These are phyloP conservation scores for Todus mexicanus DNA, from an alignment of 2,797 vertebrate genomes.

Conservation along the genomic window DNA sequence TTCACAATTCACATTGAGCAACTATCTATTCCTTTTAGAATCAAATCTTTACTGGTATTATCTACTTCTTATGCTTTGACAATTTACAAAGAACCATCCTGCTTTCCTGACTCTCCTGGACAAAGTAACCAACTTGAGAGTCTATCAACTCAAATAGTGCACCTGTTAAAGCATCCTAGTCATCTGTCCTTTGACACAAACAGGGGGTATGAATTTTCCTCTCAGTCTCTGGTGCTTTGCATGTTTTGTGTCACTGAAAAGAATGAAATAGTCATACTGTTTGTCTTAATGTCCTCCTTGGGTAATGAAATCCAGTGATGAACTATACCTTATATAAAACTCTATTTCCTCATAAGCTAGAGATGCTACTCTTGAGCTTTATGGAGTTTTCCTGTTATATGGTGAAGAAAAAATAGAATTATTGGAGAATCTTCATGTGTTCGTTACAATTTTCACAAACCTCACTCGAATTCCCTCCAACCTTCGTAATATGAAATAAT, in stretches of 20 bases:
- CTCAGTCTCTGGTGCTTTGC: not conserved
- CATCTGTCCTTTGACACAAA: not conserved
- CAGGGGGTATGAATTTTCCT: not conserved
- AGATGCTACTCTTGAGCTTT: not conserved
- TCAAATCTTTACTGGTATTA: not conserved
- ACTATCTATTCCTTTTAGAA: not conserved
- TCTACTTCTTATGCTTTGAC: not conserved
- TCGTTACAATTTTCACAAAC: not conserved
- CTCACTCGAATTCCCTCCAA: not conserved
- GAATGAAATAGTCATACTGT: not conserved
- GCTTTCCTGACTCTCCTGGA: not conserved
- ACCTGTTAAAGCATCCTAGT: not conserved
- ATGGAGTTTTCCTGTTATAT: not conserved
- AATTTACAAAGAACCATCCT: not conserved
- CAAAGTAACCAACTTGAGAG: not conserved
- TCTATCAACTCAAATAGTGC: not conserved
- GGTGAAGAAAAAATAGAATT: not conserved
- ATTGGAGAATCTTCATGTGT: not conserved
- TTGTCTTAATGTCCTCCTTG: not conserved
- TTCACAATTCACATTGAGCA: not conserved
- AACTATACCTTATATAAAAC: not conserved
- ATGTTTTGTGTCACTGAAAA: not conserved
- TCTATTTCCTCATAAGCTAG: not conserved
- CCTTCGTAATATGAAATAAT: conserved; percentile 27
- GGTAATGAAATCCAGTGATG: not conserved